Evolutionary conservation across 2,797 vertebrate species (phyloP), one percentile per base, ranked within the genome.

Genomic region (Poeciliopsis turneri): DNA sequence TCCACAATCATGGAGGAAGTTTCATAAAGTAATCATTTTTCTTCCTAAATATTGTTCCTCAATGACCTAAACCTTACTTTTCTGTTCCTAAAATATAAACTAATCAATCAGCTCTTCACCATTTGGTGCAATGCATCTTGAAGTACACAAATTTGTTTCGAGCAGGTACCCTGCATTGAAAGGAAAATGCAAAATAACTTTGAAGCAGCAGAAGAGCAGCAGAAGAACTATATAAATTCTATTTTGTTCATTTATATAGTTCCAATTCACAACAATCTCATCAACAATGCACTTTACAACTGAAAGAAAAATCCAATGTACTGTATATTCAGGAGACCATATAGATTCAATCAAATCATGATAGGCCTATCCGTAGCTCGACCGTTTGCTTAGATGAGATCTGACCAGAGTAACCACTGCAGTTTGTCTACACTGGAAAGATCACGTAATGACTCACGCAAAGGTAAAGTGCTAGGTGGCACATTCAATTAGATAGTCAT

Each of bases 371-470:
- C 5, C 3, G 6, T 23, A 51, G 20, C 74, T 75, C 30, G 74
- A 71, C 53, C 81, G 30, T 76, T 59, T 76, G 72, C 83, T 83
- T 79, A 71, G 72, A 59, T 68, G 80, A 61, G 1, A 4, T 83
- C 4, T 84, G 82, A 80, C 75, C 82, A 7, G 33, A 64, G 30
- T 39, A 76, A 25, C 18, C 28, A 78, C 73, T 78, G 61, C 68
- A 16, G 75, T 72, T 74, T 88, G 81, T 79, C 84, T 74, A 86
- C 76, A 74, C 23, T 28, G 43, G 61, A 78, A 78, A 74, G 9
- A 68, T 82, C 28, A 72, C 59, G 59, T 82, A 53, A 55, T 15
- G 71, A 78, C 49, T 83, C 46, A 28, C n/a, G 13, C 5, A 20
- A 41, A 39, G 39, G 23, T 28, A 18, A 51, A 69, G 23, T 53